Evolutionary conservation across 2,113 vertebrate species (phyloP).

Genomic region (Scytalopus superciliaris): DNA sequence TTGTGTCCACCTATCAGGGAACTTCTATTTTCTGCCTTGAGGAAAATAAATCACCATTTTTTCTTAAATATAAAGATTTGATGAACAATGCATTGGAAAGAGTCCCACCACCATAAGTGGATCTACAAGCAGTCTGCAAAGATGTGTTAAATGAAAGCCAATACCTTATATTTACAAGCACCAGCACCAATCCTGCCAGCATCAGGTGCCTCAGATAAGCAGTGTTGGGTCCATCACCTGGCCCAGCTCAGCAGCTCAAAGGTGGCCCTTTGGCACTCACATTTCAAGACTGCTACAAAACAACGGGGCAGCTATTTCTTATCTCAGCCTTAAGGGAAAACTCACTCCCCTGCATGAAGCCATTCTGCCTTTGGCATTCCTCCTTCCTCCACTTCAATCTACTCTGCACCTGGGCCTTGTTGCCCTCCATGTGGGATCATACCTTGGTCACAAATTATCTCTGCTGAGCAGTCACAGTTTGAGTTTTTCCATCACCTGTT

Average conservation of each 20-base stretch:
- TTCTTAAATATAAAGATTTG: neutral
- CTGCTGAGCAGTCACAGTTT: neutral
- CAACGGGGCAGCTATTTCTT: neutral
- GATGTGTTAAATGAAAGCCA: neutral
- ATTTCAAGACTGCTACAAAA: neutral
- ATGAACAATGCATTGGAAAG: neutral
- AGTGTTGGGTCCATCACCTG: rapidly evolving
- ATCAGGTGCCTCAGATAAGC: rapidly evolving
- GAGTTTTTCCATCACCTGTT: neutral
- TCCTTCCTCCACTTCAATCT: neutral
- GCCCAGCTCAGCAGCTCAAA: neutral
- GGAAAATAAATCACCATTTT: neutral
- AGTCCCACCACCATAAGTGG: neutral
- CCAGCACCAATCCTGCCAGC: neutral
- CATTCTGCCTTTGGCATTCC: neutral
- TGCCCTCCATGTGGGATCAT: neutral
- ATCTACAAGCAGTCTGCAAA: neutral
- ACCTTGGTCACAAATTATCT: neutral
- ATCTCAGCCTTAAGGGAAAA: neutral
- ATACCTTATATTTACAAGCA: neutral
- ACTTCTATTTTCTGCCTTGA: neutral
- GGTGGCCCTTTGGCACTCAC: neutral
- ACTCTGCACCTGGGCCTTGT: neutral
- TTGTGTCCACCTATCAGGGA: neutral
- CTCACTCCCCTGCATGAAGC: neutral